Percentiles rank a stretch among this genome's conserved stretches.
Conservation (phyloP, 2,113 vertebrate species). For the Sebastes schlegelii region DNA sequence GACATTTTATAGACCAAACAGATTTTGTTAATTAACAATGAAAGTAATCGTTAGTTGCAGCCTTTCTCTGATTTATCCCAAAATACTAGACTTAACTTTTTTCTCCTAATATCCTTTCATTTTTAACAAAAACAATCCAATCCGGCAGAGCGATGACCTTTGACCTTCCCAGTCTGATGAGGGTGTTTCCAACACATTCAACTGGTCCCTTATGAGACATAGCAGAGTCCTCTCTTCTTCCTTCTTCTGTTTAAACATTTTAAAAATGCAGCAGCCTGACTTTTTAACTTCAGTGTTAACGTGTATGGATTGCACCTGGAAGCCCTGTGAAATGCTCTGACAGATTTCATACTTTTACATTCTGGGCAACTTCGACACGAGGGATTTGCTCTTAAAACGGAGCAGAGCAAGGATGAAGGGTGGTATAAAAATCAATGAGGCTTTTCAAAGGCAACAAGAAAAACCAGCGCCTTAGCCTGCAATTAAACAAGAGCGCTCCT, state of each 20-base stretch:
- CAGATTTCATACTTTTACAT: conserved; percentile 75
- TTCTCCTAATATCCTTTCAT: background rate
- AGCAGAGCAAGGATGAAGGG: conserved; percentile 74
- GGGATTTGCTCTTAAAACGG: conserved; percentile 75
- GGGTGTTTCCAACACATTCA: conserved; percentile 35
- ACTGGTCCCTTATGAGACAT: conserved; percentile 3
- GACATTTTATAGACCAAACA: too few species aligned
- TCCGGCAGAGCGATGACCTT: conserved; percentile 17
- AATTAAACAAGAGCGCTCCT: conserved; percentile 78
- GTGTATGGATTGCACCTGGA: conserved; percentile 70
- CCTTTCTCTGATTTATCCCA: too few species aligned
- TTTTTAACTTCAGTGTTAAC: conserved; percentile 57
- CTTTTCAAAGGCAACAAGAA: conserved; percentile 82
- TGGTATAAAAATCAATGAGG: conserved; percentile 81
- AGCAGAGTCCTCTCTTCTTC: conserved; percentile 18
- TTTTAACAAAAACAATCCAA: conserved; percentile 21
- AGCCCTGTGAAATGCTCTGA: conserved; percentile 68
- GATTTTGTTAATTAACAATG: too few species aligned
- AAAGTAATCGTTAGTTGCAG: too few species aligned
- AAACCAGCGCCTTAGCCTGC: conserved; percentile 72
- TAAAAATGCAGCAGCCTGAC: background rate
- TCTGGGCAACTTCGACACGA: conserved; percentile 66
- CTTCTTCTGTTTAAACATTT: conserved; percentile 41
- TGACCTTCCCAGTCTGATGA: conserved; percentile 17
- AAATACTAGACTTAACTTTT: background rate